phyloP scores from a whole-genome alignment of 2,888 invertebrate genomes.

The Plebejus anna region DNA sequence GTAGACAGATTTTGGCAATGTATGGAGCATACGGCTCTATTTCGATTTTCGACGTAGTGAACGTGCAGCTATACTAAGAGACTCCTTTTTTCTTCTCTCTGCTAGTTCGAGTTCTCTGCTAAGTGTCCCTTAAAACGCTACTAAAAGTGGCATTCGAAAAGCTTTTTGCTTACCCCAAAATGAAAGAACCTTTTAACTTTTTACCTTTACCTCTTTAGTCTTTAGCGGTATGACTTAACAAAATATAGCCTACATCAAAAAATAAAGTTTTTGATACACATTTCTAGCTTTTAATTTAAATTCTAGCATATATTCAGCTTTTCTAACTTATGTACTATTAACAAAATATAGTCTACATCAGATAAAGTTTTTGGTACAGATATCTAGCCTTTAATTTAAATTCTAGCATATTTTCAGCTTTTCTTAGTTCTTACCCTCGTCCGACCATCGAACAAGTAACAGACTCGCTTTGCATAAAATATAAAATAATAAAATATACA shows the following conservation, averaged over 20 bases:
- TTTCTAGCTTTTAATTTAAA: neutral
- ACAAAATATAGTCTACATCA: too few species aligned
- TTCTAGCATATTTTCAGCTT: neutral
- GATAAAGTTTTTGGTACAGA: too few species aligned
- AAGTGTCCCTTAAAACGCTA: neutral
- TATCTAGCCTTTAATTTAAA: neutral
- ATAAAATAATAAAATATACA: slow-evolving; percentile 32
- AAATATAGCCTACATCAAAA: too few species aligned
- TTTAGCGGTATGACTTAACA: too few species aligned
- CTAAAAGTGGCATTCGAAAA: neutral
- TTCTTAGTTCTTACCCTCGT: slow-evolving; percentile 55
- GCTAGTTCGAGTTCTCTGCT: neutral
- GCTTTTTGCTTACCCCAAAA: neutral
- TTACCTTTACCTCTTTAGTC: neutral
- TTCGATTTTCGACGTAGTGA: too few species aligned
- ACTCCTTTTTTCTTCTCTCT: too few species aligned
- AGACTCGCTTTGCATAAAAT: slow-evolving; percentile 51
- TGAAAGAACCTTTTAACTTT: neutral
- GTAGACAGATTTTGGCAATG: too few species aligned
- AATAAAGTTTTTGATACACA: too few species aligned
- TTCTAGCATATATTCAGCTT: neutral
- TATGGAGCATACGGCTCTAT: too few species aligned
- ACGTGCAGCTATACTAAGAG: too few species aligned
- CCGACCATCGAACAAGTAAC: slow-evolving; percentile 69
- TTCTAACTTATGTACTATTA: too few species aligned